Evolutionary conservation across 2,797 vertebrate species (phyloP).

Genomic region (Halcyon chelicuti): DNA sequence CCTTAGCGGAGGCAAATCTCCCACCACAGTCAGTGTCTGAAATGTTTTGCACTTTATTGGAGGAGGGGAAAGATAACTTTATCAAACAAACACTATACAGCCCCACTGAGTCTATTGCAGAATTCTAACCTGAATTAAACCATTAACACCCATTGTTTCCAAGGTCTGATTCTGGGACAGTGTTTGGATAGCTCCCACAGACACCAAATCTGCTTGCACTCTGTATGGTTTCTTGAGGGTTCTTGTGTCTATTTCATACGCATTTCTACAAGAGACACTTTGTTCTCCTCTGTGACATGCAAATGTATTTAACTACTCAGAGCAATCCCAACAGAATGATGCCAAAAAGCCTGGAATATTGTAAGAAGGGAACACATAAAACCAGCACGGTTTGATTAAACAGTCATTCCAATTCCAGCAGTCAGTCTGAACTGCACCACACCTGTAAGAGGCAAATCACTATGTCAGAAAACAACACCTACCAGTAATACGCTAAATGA

Average conservation of each 20-base stretch:
- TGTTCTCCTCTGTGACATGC: slow-evolving; percentile 1
- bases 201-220: neutral
- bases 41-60: fast-evolving
- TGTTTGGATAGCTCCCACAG: slow-evolving; percentile 5
- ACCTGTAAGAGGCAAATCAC: neutral
- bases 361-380: neutral
- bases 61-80: neutral
- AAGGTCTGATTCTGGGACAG: neutral
- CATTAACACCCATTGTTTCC: slow-evolving; percentile 6
- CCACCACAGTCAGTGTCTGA: fast-evolving
- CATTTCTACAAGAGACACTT: slow-evolving; percentile 17
- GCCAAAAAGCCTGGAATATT: neutral
- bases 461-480: neutral
- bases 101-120: neutral
- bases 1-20: neutral
- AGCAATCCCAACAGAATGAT: neutral
- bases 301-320: neutral
- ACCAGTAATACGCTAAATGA: neutral
- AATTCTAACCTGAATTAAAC: neutral
- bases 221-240: slow-evolving; percentile 11
- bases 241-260: slow-evolving; percentile 10
- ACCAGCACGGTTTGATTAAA: neutral
- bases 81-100: neutral
- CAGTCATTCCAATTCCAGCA: neutral
- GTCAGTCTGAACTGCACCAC: neutral